Base-by-base conservation (phyloP, 2,113 vertebrate genomes). In the Spea bombifrons region DNA sequence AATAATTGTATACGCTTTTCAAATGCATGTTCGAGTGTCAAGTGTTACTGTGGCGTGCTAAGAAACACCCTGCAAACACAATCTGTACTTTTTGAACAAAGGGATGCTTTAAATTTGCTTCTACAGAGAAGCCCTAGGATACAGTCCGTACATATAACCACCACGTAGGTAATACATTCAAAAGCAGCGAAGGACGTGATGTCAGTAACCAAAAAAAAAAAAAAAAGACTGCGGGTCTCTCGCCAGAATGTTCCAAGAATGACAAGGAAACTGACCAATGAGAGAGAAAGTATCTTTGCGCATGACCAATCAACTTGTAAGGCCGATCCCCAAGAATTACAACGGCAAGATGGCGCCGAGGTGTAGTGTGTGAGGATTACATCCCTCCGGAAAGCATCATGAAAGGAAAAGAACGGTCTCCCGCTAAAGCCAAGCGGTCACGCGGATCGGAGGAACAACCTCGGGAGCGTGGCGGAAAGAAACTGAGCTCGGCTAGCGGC, bases 331-430 rank as follows among this genome's bases (percentile, higher is more conserved):
- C 75, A 79, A 82, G 83, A 84, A 84, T 84, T 85, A 84, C 86
- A 72, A 16, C 30, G 65, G 61, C 89, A 92, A 92, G 90, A 92
- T 92, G 91, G 91, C 90, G 90, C 86, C 82, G 84, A 85, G 87
- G 81, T 84, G 81, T 83, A 82, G 61, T 88, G 89, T 88, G 86
- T 92, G 89, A 91, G 87, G 84, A 88, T 87, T 85, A 85, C 76
- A 70, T 83, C 87, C 75, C 82, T 84, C 86, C 83, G 76, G 82
- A 75, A 76, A 81, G 78, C 84, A 82, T 81, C 80, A 98, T 97
- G 96, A 98, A 97, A 90, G 96, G 95, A 76, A 98, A 97, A 88
- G 96, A 98, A 88, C 94, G 95, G 85, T 97, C 96, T 49, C 96
- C 96, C 71, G 94, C 95, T 66, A 98, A 98, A 88, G 86, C 90